Percentiles rank a stretch among this genome's conserved stretches.
These are phyloP conservation scores for Tetheella fluctuosa DNA, from an alignment of 2,888 invertebrate genomes.

Conservation along the genomic window DNA sequence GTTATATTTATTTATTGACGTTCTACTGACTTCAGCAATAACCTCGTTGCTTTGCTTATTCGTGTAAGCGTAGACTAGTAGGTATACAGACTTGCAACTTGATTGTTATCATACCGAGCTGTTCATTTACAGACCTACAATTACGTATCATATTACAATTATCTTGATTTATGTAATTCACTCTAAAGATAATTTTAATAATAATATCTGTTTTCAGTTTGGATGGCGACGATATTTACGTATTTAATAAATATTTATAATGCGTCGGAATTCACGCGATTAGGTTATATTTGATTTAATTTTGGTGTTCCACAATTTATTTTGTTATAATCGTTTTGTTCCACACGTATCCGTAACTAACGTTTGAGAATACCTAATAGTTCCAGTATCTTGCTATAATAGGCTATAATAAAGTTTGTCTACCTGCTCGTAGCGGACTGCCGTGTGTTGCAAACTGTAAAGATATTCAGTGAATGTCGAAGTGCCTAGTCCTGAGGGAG, in stretches of 20 bases:
- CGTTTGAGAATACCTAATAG: background rate
- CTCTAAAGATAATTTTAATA: background rate
- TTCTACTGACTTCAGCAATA: background rate
- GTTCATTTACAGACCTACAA: too few relatives aligned
- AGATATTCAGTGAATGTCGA: constrained; percentile 61
- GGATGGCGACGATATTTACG: background rate
- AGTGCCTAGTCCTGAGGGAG: constrained; percentile 54
- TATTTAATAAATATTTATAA: background rate
- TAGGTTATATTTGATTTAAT: background rate
- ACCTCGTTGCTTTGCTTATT: background rate
- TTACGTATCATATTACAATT: too few relatives aligned
- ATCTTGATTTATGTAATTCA: too few relatives aligned
- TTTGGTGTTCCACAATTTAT: background rate
- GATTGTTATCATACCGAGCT: too few relatives aligned
- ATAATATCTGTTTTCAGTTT: background rate
- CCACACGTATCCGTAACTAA: background rate
- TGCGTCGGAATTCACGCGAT: background rate
- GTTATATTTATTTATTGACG: background rate
- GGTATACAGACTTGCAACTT: background rate
- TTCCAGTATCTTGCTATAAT: background rate
- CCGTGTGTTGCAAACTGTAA: constrained; percentile 45
- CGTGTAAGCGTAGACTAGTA: background rate
- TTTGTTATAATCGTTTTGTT: background rate
- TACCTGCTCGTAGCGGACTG: constrained; percentile 15
- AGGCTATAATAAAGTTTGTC: constrained; percentile 10